These are phyloP conservation scores for Gobio occitaniae DNA, from an alignment of 2,797 vertebrate genomes.

Conservation along the genomic window DNA sequence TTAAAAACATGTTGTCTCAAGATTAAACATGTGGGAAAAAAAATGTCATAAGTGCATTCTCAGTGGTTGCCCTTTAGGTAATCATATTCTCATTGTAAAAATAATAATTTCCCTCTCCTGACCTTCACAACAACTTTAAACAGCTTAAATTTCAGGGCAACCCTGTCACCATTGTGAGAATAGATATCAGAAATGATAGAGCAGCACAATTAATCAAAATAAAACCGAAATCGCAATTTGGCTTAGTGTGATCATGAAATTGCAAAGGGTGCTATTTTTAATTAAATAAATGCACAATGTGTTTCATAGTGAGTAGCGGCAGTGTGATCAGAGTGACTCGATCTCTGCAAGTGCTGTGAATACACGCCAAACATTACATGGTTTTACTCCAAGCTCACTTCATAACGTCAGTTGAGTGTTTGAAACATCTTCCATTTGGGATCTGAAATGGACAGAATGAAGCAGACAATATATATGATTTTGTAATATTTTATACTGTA, in stretches of 20 bases:
- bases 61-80: conserved; percentile 21
- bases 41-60: conserved; percentile 14
- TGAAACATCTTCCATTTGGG: too few species aligned
- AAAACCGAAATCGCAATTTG: neutral
- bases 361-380: too few species aligned
- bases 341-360: too few species aligned
- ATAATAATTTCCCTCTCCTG: neutral
- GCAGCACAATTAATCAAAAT: neutral
- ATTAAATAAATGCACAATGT: too few species aligned
- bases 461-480: too few species aligned
- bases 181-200: neutral
- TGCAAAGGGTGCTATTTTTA: neutral
- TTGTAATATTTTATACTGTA: too few species aligned
- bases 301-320: too few species aligned
- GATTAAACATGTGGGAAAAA: neutral
- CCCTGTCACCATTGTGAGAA: neutral
- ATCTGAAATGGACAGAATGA: too few species aligned
- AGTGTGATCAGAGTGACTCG: too few species aligned
- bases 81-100: conserved; percentile 8
- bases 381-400: too few species aligned
- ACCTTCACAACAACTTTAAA: conserved; percentile 1
- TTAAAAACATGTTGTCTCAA: neutral
- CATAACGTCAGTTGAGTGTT: too few species aligned
- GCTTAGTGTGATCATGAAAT: neutral
- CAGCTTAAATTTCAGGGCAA: neutral